Conservation (phyloP, 1,140 invertebrate species). For the Drosophila bipectinata region DNA sequence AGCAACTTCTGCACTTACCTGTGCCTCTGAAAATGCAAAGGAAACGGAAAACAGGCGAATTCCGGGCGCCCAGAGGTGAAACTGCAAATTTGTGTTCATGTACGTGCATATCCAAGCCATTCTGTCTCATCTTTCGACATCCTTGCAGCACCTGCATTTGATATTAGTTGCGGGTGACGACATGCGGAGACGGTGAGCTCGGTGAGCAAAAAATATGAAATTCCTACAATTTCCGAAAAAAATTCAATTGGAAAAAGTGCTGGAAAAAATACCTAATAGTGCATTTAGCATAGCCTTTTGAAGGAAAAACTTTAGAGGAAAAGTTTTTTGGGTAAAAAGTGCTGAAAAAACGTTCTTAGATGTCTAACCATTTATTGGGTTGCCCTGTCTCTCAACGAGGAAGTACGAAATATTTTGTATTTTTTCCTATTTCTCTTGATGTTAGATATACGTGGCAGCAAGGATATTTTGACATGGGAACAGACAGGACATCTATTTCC, state of each 20-base stretch:
- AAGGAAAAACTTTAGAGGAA: background rate
- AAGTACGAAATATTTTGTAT: background rate
- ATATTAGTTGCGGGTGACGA: constrained; percentile 1
- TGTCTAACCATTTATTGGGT: background rate
- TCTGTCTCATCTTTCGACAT: constrained; percentile 3
- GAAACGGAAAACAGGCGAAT: background rate
- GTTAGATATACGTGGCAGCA: background rate
- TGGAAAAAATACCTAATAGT: background rate
- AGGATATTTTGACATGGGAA: background rate
- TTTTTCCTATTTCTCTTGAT: background rate
- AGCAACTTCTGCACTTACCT: constrained; percentile 7
- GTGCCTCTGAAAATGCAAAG: constrained; percentile 21
- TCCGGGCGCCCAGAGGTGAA: background rate
- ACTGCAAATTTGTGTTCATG: constrained; percentile 1
- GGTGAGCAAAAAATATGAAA: background rate
- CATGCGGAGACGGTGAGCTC: background rate
- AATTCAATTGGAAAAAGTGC: background rate
- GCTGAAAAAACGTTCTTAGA: background rate
- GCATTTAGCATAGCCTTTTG: background rate
- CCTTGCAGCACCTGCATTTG: constrained; percentile 3
- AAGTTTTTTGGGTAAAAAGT: background rate
- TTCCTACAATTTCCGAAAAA: background rate
- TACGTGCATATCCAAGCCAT: background rate
- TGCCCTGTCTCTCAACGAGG: background rate
- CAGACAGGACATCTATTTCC: background rate